phyloP scores from a whole-genome alignment of 35 echinoderm and acorn worm genomes.

The Strongylocentrotus purpuratus region DNA sequence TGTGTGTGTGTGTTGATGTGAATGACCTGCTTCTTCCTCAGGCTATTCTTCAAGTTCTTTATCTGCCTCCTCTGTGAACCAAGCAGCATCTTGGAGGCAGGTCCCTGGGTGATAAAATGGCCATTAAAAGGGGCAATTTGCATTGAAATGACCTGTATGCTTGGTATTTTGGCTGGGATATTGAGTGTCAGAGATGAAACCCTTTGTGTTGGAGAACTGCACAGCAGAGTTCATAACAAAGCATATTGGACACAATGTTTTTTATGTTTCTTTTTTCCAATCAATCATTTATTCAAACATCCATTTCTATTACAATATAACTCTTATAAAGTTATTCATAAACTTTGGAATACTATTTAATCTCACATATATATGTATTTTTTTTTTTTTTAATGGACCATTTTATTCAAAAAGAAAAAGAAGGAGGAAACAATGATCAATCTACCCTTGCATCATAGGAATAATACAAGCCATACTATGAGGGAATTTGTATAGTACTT shows the following conservation, averaged over 20 bases:
- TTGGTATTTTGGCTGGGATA: not conserved
- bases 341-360: not conserved
- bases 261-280: not conserved
- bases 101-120: conserved; percentile 39
- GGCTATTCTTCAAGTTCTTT: conserved; percentile 17
- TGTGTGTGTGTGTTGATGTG: not conserved
- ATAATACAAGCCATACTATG: too few species aligned
- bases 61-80: not conserved
- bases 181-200: conserved; percentile 10
- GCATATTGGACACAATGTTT: not conserved
- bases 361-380: not conserved
- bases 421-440: too few species aligned
- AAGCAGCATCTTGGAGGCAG: not conserved
- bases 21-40: not conserved
- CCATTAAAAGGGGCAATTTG: conserved; percentile 43
- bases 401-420: too few species aligned
- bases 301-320: too few species aligned
- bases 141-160: conserved; percentile 33
- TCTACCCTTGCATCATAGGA: too few species aligned
- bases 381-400: too few species aligned
- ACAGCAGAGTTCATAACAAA: not conserved
- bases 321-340: too few species aligned
- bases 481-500: too few species aligned
- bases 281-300: not conserved
- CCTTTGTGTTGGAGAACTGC: not conserved